Evolutionary conservation across 2,888 invertebrate genomes (phyloP).

Genomic region (Meloe dianella): DNA sequence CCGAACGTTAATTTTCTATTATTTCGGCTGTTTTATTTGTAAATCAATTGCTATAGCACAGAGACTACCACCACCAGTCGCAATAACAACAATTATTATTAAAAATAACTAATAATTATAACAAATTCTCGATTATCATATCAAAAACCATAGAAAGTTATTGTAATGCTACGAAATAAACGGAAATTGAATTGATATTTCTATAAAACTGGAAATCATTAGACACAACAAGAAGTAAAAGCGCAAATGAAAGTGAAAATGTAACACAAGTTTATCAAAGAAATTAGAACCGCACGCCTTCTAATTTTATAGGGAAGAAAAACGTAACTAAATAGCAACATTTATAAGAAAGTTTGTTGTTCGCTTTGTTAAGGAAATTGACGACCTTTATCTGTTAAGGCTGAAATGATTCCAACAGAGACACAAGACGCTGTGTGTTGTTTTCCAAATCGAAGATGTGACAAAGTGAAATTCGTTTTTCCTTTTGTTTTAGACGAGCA

Average conservation of each 20-base stretch:
- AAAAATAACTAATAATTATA: not conserved
- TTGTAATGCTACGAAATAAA: no score
- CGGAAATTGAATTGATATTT: not conserved
- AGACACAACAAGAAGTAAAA: conserved; percentile 1
- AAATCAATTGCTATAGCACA: not conserved
- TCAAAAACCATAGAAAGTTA: no score
- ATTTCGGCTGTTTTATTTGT: not conserved
- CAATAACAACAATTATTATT: not conserved
- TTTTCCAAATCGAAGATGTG: no score
- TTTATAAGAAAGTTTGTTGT: not conserved
- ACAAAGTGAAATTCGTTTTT: no score
- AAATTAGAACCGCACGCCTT: not conserved
- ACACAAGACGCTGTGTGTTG: no score
- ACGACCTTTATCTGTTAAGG: not conserved
- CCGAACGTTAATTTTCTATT: not conserved
- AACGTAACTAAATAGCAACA: not conserved
- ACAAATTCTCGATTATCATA: not conserved
- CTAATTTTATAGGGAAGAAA: not conserved
- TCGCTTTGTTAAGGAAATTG: not conserved
- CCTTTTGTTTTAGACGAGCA: no score
- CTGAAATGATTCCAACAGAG: not conserved
- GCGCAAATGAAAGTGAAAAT: conserved; percentile 1
- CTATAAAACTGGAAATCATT: not conserved
- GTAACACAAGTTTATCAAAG: not conserved
- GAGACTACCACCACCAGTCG: not conserved